Conservation (phyloP, 2,797 vertebrate genomes). For the Salmo trutta region DNA sequence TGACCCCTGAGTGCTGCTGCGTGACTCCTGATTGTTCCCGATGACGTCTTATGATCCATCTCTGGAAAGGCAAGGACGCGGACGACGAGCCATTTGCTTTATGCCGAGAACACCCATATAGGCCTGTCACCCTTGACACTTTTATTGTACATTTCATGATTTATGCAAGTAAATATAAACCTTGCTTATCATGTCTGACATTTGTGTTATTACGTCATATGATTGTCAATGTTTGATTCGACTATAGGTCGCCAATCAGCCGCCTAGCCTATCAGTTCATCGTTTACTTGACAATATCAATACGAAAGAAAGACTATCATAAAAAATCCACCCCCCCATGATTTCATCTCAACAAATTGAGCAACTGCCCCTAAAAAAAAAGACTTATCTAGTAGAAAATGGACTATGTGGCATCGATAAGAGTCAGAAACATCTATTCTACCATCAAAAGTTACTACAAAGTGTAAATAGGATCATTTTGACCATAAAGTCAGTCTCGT, state of each 20-base stretch:
- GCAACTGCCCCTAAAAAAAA: neutral
- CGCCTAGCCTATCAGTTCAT: neutral
- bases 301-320: neutral
- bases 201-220: neutral
- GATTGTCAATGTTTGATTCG: neutral
- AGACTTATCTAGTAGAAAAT: too few relatives aligned
- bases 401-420: too few relatives aligned
- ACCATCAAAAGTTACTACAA: too few relatives aligned
- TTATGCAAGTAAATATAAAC: neutral
- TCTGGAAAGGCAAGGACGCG: slow-evolving; percentile 7
- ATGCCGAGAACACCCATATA: neutral
- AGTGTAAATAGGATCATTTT: too few relatives aligned
- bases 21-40: slow-evolving; percentile 9
- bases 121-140: neutral
- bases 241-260: neutral
- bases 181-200: neutral
- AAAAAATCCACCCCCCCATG: neutral
- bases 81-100: neutral
- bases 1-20: slow-evolving; percentile 11
- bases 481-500: too few relatives aligned
- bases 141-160: neutral
- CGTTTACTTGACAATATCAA: neutral
- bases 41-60: slow-evolving; percentile 13
- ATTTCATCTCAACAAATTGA: neutral
- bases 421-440: too few relatives aligned